These are phyloP conservation scores for Paratrypauchen microcephalus DNA, from an alignment of 2,797 vertebrate genomes.

Conservation along the genomic window DNA sequence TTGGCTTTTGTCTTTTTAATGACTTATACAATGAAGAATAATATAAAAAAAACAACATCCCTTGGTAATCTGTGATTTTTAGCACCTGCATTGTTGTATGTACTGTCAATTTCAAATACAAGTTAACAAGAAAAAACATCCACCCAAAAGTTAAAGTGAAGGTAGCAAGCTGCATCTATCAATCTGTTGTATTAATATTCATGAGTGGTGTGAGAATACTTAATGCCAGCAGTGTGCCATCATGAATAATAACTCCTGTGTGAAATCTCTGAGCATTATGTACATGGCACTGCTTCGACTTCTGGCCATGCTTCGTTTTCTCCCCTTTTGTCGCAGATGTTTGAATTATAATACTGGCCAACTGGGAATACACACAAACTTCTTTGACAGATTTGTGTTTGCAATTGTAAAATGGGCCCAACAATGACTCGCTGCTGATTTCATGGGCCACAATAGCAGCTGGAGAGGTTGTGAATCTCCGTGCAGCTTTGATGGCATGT, in stretches of 20 bases:
- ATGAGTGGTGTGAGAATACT: conserved; percentile 45
- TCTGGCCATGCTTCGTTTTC: conserved; percentile 4
- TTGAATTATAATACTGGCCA: conserved; percentile 31
- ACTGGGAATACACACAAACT: conserved; percentile 33
- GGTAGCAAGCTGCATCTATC: conserved; percentile 40
- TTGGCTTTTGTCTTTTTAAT: not conserved
- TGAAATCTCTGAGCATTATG: conserved; percentile 36
- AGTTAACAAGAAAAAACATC: conserved; percentile 18
- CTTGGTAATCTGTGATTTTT: not conserved
- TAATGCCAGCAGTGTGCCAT: conserved; percentile 39
- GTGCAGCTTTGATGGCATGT: conserved; percentile 3
- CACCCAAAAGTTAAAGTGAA: conserved; percentile 43
- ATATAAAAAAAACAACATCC: not conserved
- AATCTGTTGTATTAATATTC: conserved; percentile 49
- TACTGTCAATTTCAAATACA: not conserved
- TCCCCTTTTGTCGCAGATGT: conserved; percentile 34
- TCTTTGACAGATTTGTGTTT: conserved; percentile 22
- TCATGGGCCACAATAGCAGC: not conserved
- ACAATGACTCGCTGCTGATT: conserved; percentile 14
- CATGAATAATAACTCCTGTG: conserved; percentile 50
- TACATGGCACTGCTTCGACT: conserved; percentile 29
- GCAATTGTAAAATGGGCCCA: conserved; percentile 12
- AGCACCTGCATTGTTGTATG: not conserved
- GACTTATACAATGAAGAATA: not conserved
- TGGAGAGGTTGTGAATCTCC: conserved; percentile 1